Percentiles rank a stretch among this genome's conserved stretches.
phyloP scores from a whole-genome alignment of 2,888 invertebrate genomes.

The Acronicta alni region DNA sequence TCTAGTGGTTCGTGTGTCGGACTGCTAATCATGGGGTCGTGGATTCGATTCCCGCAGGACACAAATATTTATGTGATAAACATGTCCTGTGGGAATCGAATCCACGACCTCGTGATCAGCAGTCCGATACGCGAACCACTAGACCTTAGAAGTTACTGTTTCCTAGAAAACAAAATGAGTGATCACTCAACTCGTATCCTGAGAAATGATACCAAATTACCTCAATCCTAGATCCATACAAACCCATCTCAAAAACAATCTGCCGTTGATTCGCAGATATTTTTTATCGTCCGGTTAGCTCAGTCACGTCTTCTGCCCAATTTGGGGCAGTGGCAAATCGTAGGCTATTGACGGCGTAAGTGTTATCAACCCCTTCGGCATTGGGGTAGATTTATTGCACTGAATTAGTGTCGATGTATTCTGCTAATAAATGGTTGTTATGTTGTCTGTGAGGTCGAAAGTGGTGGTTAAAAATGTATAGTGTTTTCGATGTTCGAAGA shows the following conservation, averaged over 20 bases:
- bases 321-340: conserved; percentile 59
- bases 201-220: conserved; percentile 14
- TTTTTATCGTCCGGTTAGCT: conserved; percentile 41
- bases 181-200: neutral
- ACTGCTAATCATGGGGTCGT: no score
- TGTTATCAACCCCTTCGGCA: conserved; percentile 61
- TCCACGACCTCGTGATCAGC: no score
- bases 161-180: conserved; percentile 4
- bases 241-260: conserved; percentile 46
- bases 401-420: conserved; percentile 53
- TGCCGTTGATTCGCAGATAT: conserved; percentile 47
- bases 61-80: no score
- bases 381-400: conserved; percentile 54
- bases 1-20: no score
- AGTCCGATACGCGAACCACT: no score
- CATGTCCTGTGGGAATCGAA: no score
- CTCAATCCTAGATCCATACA: conserved; percentile 6
- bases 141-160: no score
- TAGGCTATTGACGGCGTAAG: conserved; percentile 55
- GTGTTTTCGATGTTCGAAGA: no score
- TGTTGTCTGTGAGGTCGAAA: neutral
- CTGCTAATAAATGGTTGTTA: conserved; percentile 43
- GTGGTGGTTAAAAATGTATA: conserved; percentile 9
- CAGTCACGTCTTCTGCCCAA: conserved; percentile 55
- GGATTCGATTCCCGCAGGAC: no score